Evolutionary conservation across 2,888 invertebrate genomes (phyloP).

Genomic region (Craniophora ligustri): DNA sequence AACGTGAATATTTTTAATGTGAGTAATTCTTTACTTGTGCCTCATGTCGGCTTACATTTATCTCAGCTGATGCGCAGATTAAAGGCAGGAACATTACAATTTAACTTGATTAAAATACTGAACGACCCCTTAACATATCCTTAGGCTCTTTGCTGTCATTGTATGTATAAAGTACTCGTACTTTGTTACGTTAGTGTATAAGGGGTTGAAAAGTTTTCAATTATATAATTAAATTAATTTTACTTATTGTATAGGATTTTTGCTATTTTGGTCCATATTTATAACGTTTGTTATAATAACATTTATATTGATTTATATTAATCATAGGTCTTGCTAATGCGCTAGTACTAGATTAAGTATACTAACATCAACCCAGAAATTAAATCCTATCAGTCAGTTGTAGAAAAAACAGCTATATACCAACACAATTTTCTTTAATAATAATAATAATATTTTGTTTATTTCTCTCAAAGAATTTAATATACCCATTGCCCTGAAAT

Average conservation of each 20-base stretch:
- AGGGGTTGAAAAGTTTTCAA: conserved; percentile 18
- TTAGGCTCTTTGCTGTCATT: conserved; percentile 8
- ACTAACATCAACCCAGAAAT: too few relatives aligned
- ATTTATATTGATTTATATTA: too few relatives aligned
- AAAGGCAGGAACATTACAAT: conserved; percentile 19
- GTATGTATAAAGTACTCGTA: conserved; percentile 4
- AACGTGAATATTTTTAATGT: neutral
- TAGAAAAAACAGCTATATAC: too few relatives aligned
- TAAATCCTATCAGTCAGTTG: too few relatives aligned
- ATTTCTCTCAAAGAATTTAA: too few relatives aligned
- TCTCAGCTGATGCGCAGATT: conserved; percentile 7
- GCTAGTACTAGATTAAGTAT: too few relatives aligned
- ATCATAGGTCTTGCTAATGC: too few relatives aligned
- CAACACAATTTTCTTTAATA: too few relatives aligned
- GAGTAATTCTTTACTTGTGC: neutral
- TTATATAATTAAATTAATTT: conserved; percentile 4
- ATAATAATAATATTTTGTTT: too few relatives aligned
- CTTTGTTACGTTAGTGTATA: neutral
- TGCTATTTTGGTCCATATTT: too few relatives aligned
- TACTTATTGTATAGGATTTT: neutral
- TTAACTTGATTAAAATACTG: conserved; percentile 40
- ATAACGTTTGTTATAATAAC: too few relatives aligned
- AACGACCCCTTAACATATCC: conserved; percentile 29
- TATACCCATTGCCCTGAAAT: too few relatives aligned
- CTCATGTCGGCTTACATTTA: conserved; percentile 2